Percentiles rank a stretch among this genome's conserved stretches.
These are phyloP conservation scores for Nemapogon koenigi DNA, from an alignment of 2,888 invertebrate species.

Conservation along the genomic window DNA sequence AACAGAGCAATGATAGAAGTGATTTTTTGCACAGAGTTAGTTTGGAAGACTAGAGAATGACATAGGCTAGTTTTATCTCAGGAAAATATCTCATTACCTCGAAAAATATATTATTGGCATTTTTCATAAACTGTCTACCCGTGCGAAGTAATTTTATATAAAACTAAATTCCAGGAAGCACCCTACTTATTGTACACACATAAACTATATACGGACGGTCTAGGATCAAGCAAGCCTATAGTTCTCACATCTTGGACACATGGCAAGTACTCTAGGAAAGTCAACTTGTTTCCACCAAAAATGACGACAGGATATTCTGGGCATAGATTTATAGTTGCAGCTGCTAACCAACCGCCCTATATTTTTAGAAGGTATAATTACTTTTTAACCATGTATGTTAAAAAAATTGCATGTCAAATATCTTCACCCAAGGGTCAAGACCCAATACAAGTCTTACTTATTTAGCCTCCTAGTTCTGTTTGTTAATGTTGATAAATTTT, in stretches of 20 bases:
- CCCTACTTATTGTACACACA: constrained; percentile 79
- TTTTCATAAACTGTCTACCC: constrained; percentile 6
- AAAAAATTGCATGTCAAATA: too few species aligned
- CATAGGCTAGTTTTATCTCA: not conserved
- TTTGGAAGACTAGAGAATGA: not conserved
- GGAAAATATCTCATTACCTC: not conserved
- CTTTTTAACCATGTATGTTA: too few species aligned
- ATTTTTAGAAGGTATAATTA: constrained; percentile 66
- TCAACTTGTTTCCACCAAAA: constrained; percentile 74
- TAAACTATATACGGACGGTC: constrained; percentile 73
- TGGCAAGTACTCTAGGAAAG: constrained; percentile 66
- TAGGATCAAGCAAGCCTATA: constrained; percentile 71
- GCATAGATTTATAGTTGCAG: constrained; percentile 73
- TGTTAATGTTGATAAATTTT: too few species aligned
- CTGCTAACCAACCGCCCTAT: constrained; percentile 77
- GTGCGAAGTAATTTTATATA: constrained; percentile 11
- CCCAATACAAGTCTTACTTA: too few species aligned
- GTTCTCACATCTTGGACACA: constrained; percentile 77
- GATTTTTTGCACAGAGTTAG: not conserved
- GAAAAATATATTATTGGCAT: constrained; percentile 7
- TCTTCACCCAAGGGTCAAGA: too few species aligned
- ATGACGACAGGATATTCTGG: constrained; percentile 74
- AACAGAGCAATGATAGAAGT: too few species aligned
- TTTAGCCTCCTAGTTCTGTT: too few species aligned
- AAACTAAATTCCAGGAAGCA: constrained; percentile 69